Evolutionary conservation across 2,888 invertebrate genomes (phyloP).

Genomic region (Agonopterix alstromeriana): DNA sequence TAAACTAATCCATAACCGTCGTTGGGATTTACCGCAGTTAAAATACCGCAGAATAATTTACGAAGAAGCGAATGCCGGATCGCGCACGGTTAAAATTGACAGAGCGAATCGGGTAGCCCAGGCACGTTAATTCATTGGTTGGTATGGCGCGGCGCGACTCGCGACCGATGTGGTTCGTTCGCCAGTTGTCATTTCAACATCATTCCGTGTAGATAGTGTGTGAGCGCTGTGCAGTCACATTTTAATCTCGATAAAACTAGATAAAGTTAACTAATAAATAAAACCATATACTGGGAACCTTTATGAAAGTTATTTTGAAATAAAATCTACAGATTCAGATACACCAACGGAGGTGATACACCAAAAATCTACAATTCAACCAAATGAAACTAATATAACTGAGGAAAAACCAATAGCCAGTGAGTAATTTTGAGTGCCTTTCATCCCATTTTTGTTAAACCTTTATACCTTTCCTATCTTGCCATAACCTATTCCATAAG

Average conservation of each 20-base stretch:
- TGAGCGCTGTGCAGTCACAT: slow-evolving; percentile 8
- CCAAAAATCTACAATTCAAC: slow-evolving; percentile 54
- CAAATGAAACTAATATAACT: slow-evolving; percentile 55
- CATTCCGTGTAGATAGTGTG: slow-evolving; percentile 43
- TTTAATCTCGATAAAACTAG: slow-evolving; percentile 7
- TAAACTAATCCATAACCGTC: too few species aligned
- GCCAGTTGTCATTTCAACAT: slow-evolving; percentile 15
- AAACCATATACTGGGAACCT: slow-evolving; percentile 24
- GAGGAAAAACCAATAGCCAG: slow-evolving; percentile 63
- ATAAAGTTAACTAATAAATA: slow-evolving; percentile 21
- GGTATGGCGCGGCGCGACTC: slow-evolving; percentile 14
- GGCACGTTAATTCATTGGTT: slow-evolving; percentile 41
- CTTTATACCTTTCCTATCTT: slow-evolving; percentile 29
- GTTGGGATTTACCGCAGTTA: too few species aligned
- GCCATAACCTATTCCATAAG: slow-evolving; percentile 23
- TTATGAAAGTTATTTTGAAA: slow-evolving; percentile 55
- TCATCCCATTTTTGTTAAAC: slow-evolving; percentile 37
- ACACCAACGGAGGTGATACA: slow-evolving; percentile 57
- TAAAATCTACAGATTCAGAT: slow-evolving; percentile 69
- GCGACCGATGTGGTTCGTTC: slow-evolving; percentile 30
- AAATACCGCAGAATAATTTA: too few species aligned
- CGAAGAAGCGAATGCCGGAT: slow-evolving; percentile 32
- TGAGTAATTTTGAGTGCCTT: slow-evolving; percentile 56
- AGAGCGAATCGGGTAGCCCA: slow-evolving; percentile 34
- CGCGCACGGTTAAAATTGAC: slow-evolving; percentile 55